phyloP scores from a whole-genome alignment of 1,140 invertebrate species.

The Bombus breviceps region DNA sequence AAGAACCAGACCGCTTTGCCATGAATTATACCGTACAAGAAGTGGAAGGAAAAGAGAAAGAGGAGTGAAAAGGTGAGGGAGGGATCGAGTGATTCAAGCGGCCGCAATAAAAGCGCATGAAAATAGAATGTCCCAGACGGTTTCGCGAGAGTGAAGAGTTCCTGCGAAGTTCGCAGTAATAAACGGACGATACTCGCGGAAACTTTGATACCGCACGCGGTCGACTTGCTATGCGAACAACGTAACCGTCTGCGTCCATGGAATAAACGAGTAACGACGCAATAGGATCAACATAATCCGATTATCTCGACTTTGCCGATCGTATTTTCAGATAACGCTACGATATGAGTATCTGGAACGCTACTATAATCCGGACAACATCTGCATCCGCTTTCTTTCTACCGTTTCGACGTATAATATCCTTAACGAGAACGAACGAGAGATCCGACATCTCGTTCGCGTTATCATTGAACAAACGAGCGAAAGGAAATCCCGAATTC shows the following conservation, averaged over 20 bases:
- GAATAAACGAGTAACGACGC: slow-evolving; percentile 37
- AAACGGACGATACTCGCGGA: slow-evolving; percentile 23
- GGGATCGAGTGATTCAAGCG: neutral
- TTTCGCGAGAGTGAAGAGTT: neutral
- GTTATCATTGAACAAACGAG: neutral
- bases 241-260: neutral
- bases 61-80: neutral
- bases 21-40: slow-evolving; percentile 10
- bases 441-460: neutral
- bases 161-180: slow-evolving; percentile 29
- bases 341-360: slow-evolving; percentile 17
- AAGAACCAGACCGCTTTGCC: neutral
- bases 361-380: slow-evolving; percentile 23
- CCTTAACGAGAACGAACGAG: slow-evolving; percentile 9
- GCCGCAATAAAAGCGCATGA: slow-evolving; percentile 35
- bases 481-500: slow-evolving; percentile 14
- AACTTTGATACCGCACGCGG: neutral
- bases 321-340: slow-evolving; percentile 30
- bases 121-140: slow-evolving; percentile 36
- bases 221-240: neutral
- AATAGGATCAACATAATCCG: slow-evolving; percentile 42
- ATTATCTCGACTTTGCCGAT: slow-evolving; percentile 38
- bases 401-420: slow-evolving; percentile 43
- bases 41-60: neutral
- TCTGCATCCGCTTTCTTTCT: slow-evolving; percentile 31